Evolutionary conservation across 2,888 invertebrate genomes (phyloP).

Genomic region (Molorchus minor): DNA sequence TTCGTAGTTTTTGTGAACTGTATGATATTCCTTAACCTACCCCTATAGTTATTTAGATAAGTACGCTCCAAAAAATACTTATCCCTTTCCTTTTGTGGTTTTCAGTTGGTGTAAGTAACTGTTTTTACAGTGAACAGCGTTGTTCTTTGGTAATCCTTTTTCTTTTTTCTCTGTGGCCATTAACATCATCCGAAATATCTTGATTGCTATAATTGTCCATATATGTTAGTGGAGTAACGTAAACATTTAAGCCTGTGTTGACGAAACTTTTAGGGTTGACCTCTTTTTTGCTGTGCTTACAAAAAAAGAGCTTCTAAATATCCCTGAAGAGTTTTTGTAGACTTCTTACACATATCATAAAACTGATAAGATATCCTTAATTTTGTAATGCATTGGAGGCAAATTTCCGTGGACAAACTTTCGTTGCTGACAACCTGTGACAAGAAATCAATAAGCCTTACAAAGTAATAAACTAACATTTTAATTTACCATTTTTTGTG

Average conservation of each 20-base stretch:
- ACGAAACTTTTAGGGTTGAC: conserved; percentile 46
- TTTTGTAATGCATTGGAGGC: conserved; percentile 58
- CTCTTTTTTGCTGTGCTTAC: conserved; percentile 45
- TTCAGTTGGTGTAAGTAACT: conserved; percentile 49
- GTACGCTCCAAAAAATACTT: conserved; percentile 28
- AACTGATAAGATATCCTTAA: conserved; percentile 59
- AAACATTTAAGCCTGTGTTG: conserved; percentile 54
- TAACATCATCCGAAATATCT: conserved; percentile 25
- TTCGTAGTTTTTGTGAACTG: conserved; percentile 59
- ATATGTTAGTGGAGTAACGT: conserved; percentile 46
- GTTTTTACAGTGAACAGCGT: conserved; percentile 57
- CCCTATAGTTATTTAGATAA: conserved; percentile 31
- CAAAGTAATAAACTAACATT: conserved; percentile 33
- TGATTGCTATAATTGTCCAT: conserved; percentile 18
- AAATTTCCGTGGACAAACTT: conserved; percentile 57
- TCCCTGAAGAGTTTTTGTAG: conserved; percentile 56
- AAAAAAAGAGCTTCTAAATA: conserved; percentile 56
- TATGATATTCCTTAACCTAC: conserved; percentile 56
- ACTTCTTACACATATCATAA: conserved; percentile 58
- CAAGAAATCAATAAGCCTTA: conserved; percentile 46
- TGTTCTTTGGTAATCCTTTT: conserved; percentile 59
- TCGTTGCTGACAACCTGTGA: conserved; percentile 58
- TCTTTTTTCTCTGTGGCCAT: conserved; percentile 36
- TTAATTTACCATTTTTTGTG: conserved; percentile 59
- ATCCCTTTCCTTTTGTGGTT: conserved; percentile 41